A percentile compares a stretch with the other conserved stretches of the same genome.
These are phyloP conservation scores for Rhea pennata DNA, from an alignment of 2,113 vertebrate genomes.

Conservation along the genomic window DNA sequence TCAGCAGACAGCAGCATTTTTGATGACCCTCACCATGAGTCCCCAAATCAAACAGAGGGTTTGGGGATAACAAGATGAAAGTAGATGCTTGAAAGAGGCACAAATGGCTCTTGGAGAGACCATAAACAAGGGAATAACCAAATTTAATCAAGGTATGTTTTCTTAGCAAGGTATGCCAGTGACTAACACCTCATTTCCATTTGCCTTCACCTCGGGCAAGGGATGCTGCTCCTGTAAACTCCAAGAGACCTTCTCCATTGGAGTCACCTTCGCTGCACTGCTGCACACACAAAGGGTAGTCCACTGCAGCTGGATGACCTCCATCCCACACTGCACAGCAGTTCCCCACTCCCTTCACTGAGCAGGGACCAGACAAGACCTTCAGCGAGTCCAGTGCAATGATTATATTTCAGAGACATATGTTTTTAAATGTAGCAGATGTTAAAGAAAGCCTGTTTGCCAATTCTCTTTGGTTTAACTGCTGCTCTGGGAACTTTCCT, in stretches of 20 bases:
- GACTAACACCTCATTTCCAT: background rate
- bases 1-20: background rate
- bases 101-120: background rate
- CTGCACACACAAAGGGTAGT: background rate
- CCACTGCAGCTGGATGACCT: background rate
- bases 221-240: background rate
- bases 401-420: background rate
- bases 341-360: background rate
- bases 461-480: conserved; percentile 43
- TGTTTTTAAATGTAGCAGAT: conserved; percentile 58
- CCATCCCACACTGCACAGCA: accelerated
- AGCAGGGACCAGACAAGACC: background rate
- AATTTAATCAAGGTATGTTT: background rate
- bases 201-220: background rate
- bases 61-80: background rate
- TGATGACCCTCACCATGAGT: accelerated
- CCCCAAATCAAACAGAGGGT: background rate
- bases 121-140: background rate
- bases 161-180: background rate
- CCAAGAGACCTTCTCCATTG: background rate
- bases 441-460: background rate
- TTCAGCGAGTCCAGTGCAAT: background rate
- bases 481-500: conserved; percentile 25
- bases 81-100: background rate
- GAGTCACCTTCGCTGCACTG: accelerated